Conservation (phyloP, 2,797 vertebrate species). For the Sylvilagus floridanus region DNA sequence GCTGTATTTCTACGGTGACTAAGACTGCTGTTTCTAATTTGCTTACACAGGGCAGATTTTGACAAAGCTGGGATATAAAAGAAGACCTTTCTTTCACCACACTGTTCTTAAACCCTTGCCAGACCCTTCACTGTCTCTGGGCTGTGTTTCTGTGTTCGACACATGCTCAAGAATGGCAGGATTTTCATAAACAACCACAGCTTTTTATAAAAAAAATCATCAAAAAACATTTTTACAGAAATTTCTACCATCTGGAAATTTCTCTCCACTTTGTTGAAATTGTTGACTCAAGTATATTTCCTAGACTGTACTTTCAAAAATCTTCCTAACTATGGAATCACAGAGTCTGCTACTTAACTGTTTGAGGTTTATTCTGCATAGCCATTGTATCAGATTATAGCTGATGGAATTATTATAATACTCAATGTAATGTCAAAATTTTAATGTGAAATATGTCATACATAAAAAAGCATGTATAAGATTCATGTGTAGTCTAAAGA, state of each 20-base stretch:
- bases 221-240: slow-evolving; percentile 42
- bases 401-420: slow-evolving; percentile 13
- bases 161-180: neutral
- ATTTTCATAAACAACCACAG: neutral
- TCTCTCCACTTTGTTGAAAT: slow-evolving; percentile 36
- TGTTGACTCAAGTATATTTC: neutral
- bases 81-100: neutral
- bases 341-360: neutral
- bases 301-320: slow-evolving; percentile 32
- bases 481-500: neutral
- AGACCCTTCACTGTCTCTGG: slow-evolving; percentile 2
- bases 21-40: slow-evolving; percentile 58
- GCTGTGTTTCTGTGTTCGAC: neutral
- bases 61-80: neutral
- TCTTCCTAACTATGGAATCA: neutral
- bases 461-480: neutral
- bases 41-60: neutral
- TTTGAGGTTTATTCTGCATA: neutral
- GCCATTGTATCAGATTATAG: neutral
- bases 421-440: neutral
- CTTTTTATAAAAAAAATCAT: neutral
- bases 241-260: slow-evolving; percentile 57
- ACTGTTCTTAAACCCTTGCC: neutral
- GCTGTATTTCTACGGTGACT: neutral
- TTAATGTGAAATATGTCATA: neutral